These are phyloP conservation scores for Phytoseiulus persimilis DNA, from an alignment of 2,888 invertebrate genomes.

Conservation along the genomic window DNA sequence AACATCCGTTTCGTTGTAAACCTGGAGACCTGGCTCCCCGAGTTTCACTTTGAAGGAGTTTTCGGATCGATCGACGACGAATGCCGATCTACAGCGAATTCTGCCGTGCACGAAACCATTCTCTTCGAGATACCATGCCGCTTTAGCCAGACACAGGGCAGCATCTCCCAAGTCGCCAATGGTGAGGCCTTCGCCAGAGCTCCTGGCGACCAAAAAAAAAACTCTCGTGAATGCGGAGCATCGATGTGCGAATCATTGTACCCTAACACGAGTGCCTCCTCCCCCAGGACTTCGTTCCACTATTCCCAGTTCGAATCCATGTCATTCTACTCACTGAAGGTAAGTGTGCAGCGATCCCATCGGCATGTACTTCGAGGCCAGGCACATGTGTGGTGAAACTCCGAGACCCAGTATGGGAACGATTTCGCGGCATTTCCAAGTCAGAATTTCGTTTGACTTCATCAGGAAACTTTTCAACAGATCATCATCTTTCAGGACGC, in stretches of 20 bases:
- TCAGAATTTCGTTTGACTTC: neutral
- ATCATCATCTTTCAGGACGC: neutral
- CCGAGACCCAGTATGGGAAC: neutral
- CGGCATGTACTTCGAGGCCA: neutral
- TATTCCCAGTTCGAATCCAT: neutral
- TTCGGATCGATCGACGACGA: constrained; percentile 66
- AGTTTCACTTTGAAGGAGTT: constrained; percentile 67
- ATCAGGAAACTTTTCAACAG: neutral
- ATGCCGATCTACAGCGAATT: constrained; percentile 69
- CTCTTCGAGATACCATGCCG: constrained; percentile 67
- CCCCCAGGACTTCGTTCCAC: too few relatives aligned
- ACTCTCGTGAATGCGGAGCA: too few relatives aligned
- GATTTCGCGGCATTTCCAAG: constrained; percentile 27
- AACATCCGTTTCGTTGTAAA: constrained; percentile 53
- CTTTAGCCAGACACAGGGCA: constrained; percentile 69
- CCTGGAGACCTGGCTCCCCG: constrained; percentile 68
- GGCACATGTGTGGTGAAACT: neutral
- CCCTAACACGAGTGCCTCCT: too few relatives aligned
- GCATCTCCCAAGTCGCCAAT: constrained; percentile 66
- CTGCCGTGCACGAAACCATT: constrained; percentile 62
- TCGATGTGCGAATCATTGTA: too few relatives aligned
- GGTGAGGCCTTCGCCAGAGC: neutral
- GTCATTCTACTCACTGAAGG: neutral
- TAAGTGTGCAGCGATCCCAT: neutral
- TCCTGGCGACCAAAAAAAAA: neutral